Evolutionary conservation across 2,888 invertebrate genomes (phyloP), one percentile per base, ranked within the genome.

Genomic region (Lasioglossum pauxillum): DNA sequence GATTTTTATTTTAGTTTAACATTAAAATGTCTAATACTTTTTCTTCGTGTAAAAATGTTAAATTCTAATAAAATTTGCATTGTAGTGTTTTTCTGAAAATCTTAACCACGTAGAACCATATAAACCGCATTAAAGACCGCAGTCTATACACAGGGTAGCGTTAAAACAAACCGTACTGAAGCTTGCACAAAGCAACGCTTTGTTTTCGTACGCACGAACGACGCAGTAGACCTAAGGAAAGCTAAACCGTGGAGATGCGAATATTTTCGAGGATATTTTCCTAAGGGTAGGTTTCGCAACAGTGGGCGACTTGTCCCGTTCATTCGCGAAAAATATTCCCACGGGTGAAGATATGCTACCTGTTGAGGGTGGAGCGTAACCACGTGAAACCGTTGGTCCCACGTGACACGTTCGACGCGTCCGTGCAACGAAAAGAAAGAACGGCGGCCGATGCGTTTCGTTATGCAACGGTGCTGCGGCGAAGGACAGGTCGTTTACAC

Each of bases 401-500:
- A 75, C 80, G 85, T 82, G 87, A 90, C 82, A 49, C 57, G 44
- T 53, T 46, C 23, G 57, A 53, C 44, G 44, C 46, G 53, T 67
- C 19, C 53, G 49, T 35, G 74, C 75, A 76, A 57, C 69, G 81
- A 76, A 79, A 67, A 73, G 67, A 83, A 80, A 72, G 46, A 75
- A 83, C 78, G 64, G 53, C 71, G 64, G 60, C 71, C 77, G 80
- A 80, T 77, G 79, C 78, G 35, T 89, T 78, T 82, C 72, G 91
- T 90, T 91, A 90, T 84, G 88, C 88, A 88, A 91, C 80, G 83
- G 27, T 49, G 31, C 49, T 12, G 38, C 73, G 83, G 64, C 76
- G 89, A 89, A 91, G 91, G 90, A 89, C 89, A 83, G 80, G 71
- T 53, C 73, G 76, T 71, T 78, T 80, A 73, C 85, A 80, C 38